Conservation (phyloP, 2,113 vertebrate genomes). For the Tychaedon coryphoeus region DNA sequence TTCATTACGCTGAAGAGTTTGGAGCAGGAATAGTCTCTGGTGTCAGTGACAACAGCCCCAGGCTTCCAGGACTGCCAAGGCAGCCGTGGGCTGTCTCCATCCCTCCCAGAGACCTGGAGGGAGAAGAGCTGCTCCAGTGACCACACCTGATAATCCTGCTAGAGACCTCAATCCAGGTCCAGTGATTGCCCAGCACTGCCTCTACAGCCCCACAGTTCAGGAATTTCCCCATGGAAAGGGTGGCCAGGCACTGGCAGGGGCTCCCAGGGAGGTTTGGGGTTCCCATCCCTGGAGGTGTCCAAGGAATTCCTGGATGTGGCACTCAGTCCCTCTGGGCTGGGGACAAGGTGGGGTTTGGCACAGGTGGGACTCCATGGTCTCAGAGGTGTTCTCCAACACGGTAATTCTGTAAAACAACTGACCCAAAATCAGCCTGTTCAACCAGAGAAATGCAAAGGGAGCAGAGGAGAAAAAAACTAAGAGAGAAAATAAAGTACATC, state of each 20-base stretch:
- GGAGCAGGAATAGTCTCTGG: not conserved
- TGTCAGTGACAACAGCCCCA: not conserved
- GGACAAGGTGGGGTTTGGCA: accelerated
- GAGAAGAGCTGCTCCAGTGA: not conserved
- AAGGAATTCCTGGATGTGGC: accelerated
- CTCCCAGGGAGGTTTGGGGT: not conserved
- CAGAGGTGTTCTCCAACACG: not conserved
- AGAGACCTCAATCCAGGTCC: not conserved
- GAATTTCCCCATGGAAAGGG: not conserved
- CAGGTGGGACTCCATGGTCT: not conserved
- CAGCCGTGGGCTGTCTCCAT: not conserved
- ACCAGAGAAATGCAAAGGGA: not conserved
- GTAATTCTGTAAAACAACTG: not conserved
- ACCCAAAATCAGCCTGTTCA: not conserved
- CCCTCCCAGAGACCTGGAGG: not conserved
- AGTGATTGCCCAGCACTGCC: not conserved
- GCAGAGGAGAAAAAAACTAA: accelerated
- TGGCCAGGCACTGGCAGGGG: accelerated
- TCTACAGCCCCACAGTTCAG: not conserved
- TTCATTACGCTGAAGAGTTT: not conserved
- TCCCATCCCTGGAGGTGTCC: not conserved
- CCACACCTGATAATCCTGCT: not conserved
- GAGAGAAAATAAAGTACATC: not conserved
- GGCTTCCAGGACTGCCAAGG: not conserved
- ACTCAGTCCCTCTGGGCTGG: not conserved